These are phyloP conservation scores for Drosophila hydei DNA, from an alignment of 1,140 invertebrate species.

Conservation along the genomic window DNA sequence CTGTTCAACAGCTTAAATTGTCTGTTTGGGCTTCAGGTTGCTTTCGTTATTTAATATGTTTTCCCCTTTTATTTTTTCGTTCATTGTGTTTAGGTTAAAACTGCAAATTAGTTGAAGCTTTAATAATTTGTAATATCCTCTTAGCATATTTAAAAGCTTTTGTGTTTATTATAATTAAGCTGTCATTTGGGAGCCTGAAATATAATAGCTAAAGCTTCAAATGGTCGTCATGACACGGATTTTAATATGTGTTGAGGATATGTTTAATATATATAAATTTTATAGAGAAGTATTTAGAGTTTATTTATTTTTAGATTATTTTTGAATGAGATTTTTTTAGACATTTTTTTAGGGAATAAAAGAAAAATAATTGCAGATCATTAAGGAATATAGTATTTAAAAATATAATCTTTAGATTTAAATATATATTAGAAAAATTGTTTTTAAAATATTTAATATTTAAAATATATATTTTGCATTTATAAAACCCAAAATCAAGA, in stretches of 20 bases:
- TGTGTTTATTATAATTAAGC: background rate
- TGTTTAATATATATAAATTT: too few species aligned
- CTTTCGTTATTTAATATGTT: constrained; percentile 7
- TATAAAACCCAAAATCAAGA: too few species aligned
- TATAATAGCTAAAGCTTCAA: background rate
- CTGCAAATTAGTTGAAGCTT: constrained; percentile 1
- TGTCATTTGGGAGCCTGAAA: background rate
- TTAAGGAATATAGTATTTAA: too few species aligned
- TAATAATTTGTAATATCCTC: background rate
- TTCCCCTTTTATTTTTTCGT: background rate
- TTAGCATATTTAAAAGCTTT: background rate
- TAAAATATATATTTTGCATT: too few species aligned
- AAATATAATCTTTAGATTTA: too few species aligned
- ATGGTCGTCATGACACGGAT: too few species aligned
- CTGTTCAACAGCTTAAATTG: constrained; percentile 1
- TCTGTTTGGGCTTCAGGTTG: background rate
- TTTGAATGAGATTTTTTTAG: too few species aligned
- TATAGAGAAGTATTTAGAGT: background rate
- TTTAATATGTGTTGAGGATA: too few species aligned
- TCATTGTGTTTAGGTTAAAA: background rate
- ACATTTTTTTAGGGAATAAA: too few species aligned
- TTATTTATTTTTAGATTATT: background rate
- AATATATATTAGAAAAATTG: too few species aligned
- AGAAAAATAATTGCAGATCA: too few species aligned
- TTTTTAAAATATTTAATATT: too few species aligned